These are phyloP conservation scores for Seladonia tumulorum DNA, from an alignment of 2,888 invertebrate genomes.

Conservation along the genomic window DNA sequence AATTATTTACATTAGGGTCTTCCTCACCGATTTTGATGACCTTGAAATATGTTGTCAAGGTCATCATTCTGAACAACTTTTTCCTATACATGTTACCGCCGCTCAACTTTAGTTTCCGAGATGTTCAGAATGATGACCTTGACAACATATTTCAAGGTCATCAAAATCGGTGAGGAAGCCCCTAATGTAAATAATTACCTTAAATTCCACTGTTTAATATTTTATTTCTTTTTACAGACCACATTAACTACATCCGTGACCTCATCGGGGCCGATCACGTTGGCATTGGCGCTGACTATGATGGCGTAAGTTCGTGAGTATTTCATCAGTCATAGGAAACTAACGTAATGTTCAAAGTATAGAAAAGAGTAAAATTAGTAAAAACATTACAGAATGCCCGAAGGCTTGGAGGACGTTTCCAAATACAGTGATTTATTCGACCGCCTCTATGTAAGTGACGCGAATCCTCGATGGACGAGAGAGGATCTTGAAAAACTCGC, in stretches of 20 bases:
- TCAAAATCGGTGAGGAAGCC: no score
- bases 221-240: constrained; percentile 79
- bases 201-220: not conserved
- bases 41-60: no score
- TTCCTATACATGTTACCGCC: no score
- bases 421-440: constrained; percentile 85
- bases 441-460: constrained; percentile 77
- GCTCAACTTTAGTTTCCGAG: no score
- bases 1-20: no score
- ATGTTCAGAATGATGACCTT: no score
- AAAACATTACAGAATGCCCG: constrained; percentile 80
- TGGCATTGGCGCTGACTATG: constrained; percentile 86
- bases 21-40: no score
- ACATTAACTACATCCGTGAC: constrained; percentile 85
- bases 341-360: not conserved
- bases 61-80: no score
- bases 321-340: not conserved
- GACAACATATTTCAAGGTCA: no score
- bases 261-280: constrained; percentile 85
- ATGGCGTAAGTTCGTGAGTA: constrained; percentile 83
- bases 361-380: not conserved
- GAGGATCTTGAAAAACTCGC: constrained; percentile 85
- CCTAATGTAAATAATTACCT: no score
- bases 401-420: constrained; percentile 85
- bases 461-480: constrained; percentile 82